Base-by-base conservation (phyloP, 2,797 vertebrate species). In the Lophotriccus pileatus region DNA sequence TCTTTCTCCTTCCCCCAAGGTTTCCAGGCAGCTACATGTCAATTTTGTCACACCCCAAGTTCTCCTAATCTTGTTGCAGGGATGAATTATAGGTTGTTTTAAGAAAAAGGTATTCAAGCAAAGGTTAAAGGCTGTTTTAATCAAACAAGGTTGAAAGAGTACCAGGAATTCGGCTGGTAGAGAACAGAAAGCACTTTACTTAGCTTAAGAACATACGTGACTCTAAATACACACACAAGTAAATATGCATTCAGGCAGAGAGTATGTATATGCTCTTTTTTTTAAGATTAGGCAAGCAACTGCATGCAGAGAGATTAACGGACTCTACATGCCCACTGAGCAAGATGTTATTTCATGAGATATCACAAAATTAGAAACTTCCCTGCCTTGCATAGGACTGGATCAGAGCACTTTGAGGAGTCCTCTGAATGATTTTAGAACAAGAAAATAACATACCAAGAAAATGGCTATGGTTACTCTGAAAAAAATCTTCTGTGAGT, bases 101-200 rank as follows among this genome's bases (percentile, higher is more conserved):
- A 79, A 86, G 82, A 95, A 95, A 87, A 52, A 85, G 36, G 69
- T 75, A 96, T 86, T 92, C 82, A 94, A 84, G 75, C 77, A 84
- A 91, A 97, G 81, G 85, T 91, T 87, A 94, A 93, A 96, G 93
- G 67, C 73, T 95, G 49, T 76, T 80, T 94, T 93, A 96, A 92
- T 90, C 94, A 97, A 97, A 95, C 85, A 97, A 95, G 87, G 76
- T 47, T 81, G 53, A 96, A 96, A 93, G 84, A 87, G 56, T 81
- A 94, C 52, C 53, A 93, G 76, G 82, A 95, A 95, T 93, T 90
- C 92, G 76, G 69, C 81, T 93, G 79, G 58, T 68, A 90, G 52
- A 84, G 87, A 95, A 95, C 34, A 90, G 74, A 96, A 84, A 90
- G 60, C 37, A 92, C 85, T 69, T 96, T 77, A 89, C 78, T 89